Conservation (phyloP, 2,113 vertebrate genomes). For the Dipodomys stephensi region DNA sequence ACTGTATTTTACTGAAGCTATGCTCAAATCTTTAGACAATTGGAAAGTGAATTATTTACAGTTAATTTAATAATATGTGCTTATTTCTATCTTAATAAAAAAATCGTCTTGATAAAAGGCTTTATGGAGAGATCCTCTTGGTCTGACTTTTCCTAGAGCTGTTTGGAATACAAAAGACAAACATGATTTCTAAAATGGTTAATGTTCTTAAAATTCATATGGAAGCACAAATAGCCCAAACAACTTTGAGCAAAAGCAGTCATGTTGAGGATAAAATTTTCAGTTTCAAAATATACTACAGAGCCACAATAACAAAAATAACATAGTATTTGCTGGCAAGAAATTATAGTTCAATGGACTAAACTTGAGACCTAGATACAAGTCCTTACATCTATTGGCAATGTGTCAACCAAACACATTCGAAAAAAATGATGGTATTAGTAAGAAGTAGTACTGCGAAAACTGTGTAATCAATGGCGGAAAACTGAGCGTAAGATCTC, state of each 20-base stretch:
- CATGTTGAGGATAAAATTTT: no score
- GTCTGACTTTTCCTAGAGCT: background rate
- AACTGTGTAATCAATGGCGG: no score
- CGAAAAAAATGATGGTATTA: no score
- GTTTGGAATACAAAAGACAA: background rate
- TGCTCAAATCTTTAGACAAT: background rate
- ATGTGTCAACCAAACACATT: no score
- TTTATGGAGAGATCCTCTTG: background rate
- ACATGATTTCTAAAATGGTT: background rate
- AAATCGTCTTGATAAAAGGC: background rate
- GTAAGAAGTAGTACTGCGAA: no score
- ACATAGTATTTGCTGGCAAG: background rate
- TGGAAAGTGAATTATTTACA: background rate
- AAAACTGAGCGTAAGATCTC: no score
- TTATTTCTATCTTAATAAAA: background rate
- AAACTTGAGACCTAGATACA: background rate
- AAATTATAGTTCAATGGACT: background rate
- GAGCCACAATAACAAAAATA: background rate
- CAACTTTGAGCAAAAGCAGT: no score
- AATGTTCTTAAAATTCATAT: no score
- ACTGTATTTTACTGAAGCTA: background rate
- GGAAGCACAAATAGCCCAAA: no score
- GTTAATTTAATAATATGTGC: background rate
- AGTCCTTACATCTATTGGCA: no score
- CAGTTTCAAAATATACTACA: no score